Evolutionary conservation across 2,113 vertebrate species (phyloP).

Genomic region (Dipodomys ordii): DNA sequence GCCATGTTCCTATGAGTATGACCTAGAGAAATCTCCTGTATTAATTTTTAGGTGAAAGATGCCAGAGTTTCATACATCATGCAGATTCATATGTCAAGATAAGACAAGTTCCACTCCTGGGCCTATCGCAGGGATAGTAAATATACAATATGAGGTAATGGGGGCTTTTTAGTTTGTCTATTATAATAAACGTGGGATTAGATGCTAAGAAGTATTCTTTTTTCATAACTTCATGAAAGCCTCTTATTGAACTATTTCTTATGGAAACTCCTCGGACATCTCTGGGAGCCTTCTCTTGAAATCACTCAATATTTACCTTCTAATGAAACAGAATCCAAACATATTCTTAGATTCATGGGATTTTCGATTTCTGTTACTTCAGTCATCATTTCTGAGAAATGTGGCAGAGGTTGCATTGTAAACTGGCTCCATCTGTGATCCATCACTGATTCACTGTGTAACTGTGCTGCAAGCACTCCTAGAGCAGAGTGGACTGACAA

Average conservation of each 20-base stretch:
- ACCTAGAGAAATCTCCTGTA: not conserved
- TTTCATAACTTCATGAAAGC: not conserved
- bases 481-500: not conserved
- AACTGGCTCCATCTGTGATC: not conserved
- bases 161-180: not conserved
- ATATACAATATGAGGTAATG: too few relatives aligned
- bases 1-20: not conserved
- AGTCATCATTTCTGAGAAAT: not conserved
- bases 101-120: not conserved
- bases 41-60: not conserved
- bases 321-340: not conserved
- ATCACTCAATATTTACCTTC: not conserved
- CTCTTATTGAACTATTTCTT: not conserved
- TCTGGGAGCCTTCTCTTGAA: not conserved
- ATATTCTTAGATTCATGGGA: not conserved
- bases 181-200: not conserved
- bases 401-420: not conserved
- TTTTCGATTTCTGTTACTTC: constrained; percentile 18
- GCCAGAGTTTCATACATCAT: not conserved
- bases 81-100: not conserved
- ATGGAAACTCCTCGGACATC: not conserved
- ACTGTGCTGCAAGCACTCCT: not conserved
- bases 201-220: not conserved
- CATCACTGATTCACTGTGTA: not conserved
- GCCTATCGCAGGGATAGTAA: not conserved